Base-by-base conservation (phyloP, 2,888 invertebrate genomes). In the Sinohyriopsis cumingii region DNA sequence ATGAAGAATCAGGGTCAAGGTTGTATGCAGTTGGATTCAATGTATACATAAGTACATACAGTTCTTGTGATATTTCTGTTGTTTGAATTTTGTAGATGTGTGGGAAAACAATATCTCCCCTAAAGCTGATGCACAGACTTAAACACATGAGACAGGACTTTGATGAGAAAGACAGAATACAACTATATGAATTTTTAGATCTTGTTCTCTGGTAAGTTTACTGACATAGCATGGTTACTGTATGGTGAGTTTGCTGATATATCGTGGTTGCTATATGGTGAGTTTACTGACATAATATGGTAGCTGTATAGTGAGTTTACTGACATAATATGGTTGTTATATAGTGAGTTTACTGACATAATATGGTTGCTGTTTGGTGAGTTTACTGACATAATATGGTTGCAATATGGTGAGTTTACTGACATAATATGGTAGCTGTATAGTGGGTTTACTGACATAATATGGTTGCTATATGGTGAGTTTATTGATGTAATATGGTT, bases 181-280 rank as follows among this genome's bases (percentile, higher is more conserved):
- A 89, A 71, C 82, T 89, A 12, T 82, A 86, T 72, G 89, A 89
- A 67, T 87, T 86, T 75, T 75, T 88, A n/a, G 86, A 86, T 60
- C 84, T 89, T 5, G 75, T 88, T 6, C 79, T 88, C 18, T 89
- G 89, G 89, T 88, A 69, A 65, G 80, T 75, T 61, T 19, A 59
- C 22, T 59, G 20, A 20, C 15, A 18, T 24, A 22, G 6, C 15
- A n/a, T 25, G 25, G 12, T 59, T 61, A 5, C 28, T 61, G 20
- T 20, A 20, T 20, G 20, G 19, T 24, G 25, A 25, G 20, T 20
- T 45, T 61, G 0, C 20, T 61, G 28, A 45, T 1, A 20, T 45
- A 0, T 0, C 9, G 33, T 61, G 25, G 61, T 45, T 15, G 3
- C 45, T 45, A 3, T 59, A 45, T 45, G 45, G 45, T 45, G 15